Evolutionary conservation across 92 coral and sea anemone genomes (phyloP).

Genomic region (Porites rus): DNA sequence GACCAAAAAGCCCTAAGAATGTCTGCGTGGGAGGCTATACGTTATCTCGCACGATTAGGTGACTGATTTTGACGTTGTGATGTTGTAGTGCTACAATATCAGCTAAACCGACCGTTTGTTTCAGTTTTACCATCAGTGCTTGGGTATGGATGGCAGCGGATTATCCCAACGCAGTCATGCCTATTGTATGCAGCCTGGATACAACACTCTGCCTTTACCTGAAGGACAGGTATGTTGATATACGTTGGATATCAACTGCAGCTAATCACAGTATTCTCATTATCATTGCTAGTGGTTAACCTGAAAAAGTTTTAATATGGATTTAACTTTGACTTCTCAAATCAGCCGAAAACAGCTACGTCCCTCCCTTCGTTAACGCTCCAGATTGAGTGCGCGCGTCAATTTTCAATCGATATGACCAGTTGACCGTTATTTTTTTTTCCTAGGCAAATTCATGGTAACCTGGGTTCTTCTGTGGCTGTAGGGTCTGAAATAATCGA

Average conservation of each 20-base stretch:
- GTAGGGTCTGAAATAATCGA: slow-evolving; percentile 80
- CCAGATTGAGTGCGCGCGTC: too few species aligned
- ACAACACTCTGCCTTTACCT: slow-evolving; percentile 84
- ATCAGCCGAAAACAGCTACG: too few species aligned
- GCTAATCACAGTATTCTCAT: too few species aligned
- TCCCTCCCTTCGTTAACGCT: too few species aligned
- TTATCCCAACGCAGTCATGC: slow-evolving; percentile 79
- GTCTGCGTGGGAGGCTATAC: too few species aligned
- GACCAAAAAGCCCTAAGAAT: too few species aligned
- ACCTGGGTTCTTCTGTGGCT: slow-evolving; percentile 73
- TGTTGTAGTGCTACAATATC: not conserved
- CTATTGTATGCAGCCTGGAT: slow-evolving; percentile 87
- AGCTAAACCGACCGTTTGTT: not conserved
- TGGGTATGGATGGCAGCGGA: slow-evolving; percentile 91
- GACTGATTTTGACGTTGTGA: too few species aligned
- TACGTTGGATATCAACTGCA: not conserved
- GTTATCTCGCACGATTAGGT: too few species aligned
- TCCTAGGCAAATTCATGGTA: slow-evolving; percentile 81
- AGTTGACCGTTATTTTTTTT: not conserved
- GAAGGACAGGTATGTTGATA: slow-evolving; percentile 76
- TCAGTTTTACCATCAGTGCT: slow-evolving; percentile 89
- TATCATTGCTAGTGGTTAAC: too few species aligned
- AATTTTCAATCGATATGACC: not conserved
- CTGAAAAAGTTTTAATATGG: too few species aligned
- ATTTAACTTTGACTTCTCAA: too few species aligned